Conservation (phyloP, 2,113 vertebrate genomes). For the Myrmecobius fasciatus region DNA sequence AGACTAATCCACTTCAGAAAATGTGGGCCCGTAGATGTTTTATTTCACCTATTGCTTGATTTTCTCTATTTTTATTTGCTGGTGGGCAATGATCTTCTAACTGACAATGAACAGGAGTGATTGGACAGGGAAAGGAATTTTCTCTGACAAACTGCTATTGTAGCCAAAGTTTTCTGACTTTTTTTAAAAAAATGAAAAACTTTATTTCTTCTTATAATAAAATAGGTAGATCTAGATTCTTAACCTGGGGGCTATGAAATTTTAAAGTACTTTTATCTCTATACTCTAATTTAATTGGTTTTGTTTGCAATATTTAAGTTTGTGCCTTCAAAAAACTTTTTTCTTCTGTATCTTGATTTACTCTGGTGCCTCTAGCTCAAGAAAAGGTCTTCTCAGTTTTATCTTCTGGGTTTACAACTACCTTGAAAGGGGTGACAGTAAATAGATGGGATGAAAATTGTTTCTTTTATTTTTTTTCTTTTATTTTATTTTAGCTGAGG, state of each 20-base stretch:
- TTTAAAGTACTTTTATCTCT: not conserved
- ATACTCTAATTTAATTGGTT: not conserved
- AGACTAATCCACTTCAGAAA: not conserved
- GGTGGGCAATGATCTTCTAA: not conserved
- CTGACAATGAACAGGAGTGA: not conserved
- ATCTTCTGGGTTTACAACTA: not conserved
- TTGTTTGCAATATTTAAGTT: not conserved
- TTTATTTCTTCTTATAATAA: not conserved
- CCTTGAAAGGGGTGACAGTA: not conserved
- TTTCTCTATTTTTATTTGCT: not conserved
- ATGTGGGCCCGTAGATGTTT: constrained; percentile 8
- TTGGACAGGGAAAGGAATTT: fast-evolving
- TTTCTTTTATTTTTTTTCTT: too few relatives aligned
- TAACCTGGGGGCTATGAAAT: not conserved
- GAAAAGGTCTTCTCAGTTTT: not conserved
- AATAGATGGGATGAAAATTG: not conserved
- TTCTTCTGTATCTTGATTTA: not conserved
- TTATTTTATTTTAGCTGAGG: too few relatives aligned
- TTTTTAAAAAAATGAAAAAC: not conserved
- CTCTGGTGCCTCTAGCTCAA: not conserved
- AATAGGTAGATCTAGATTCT: not conserved
- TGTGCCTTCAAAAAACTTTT: not conserved
- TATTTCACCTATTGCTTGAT: not conserved
- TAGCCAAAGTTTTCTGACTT: not conserved
- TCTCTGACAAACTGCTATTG: not conserved